Conservation (phyloP, 2,113 vertebrate genomes). For the Puma concolor region DNA sequence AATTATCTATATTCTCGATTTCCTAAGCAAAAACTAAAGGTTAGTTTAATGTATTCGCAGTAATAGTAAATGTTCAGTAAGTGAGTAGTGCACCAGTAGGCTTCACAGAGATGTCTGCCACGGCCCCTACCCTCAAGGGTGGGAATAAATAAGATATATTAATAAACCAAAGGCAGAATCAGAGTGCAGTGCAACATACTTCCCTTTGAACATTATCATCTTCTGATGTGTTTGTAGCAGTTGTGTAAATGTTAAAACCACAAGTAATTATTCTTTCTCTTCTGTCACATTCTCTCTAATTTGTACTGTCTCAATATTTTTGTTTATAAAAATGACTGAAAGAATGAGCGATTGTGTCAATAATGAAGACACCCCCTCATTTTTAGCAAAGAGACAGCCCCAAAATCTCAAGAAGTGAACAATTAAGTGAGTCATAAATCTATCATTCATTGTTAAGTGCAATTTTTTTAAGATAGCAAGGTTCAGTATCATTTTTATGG, state of each 20-base stretch:
- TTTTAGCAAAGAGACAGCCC: conserved; percentile 80
- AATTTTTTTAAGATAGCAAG: conserved; percentile 75
- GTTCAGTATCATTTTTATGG: conserved; percentile 77
- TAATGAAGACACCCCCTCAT: conserved; percentile 82
- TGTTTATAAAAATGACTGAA: conserved; percentile 86
- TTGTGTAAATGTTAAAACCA: conserved; percentile 81
- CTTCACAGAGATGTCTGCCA: background rate
- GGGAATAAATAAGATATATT: background rate
- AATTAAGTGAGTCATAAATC: conserved; percentile 86
- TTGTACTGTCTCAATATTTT: conserved; percentile 88
- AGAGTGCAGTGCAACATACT: background rate
- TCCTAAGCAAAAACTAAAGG: conserved; percentile 8
- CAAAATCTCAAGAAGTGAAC: conserved; percentile 80
- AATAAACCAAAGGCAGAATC: background rate
- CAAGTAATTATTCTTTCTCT: conserved; percentile 83
- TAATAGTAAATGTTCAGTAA: background rate
- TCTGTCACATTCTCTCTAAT: conserved; percentile 81
- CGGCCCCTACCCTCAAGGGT: background rate
- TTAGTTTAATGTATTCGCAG: background rate
- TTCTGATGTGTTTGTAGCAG: conserved; percentile 66
- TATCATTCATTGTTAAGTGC: conserved; percentile 78
- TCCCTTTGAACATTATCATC: conserved; percentile 51
- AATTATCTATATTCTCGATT: background rate
- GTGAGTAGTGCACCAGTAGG: accelerated
- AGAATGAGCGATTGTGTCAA: conserved; percentile 81